phyloP scores from a whole-genome alignment of 2,888 invertebrate genomes.

The Drosophila phalerata region DNA sequence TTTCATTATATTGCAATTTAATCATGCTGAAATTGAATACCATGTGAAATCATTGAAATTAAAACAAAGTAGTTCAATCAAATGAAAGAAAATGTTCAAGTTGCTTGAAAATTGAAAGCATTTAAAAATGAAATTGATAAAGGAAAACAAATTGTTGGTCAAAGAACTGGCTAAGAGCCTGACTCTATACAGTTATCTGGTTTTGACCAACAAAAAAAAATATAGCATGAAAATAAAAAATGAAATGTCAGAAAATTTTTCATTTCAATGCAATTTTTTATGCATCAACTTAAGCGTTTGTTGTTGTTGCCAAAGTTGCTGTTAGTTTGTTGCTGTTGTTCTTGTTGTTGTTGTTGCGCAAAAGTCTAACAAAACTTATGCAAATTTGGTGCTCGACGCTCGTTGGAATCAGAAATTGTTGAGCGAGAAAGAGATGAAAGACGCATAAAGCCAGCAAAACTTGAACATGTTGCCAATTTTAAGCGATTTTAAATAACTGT shows the following conservation, averaged over 20 bases:
- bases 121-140: constrained; percentile 11
- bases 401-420: constrained; percentile 58
- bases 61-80: not conserved
- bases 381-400: constrained; percentile 62
- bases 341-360: constrained; percentile 23
- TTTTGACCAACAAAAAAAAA: not conserved
- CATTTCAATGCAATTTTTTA: constrained; percentile 56
- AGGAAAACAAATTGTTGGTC: constrained; percentile 17
- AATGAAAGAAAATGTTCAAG: constrained; percentile 2
- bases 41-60: not conserved
- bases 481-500: constrained; percentile 73
- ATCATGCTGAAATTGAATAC: not conserved
- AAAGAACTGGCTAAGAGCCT: constrained; percentile 10
- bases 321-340: constrained; percentile 11
- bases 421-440: constrained; percentile 5
- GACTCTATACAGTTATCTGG: constrained; percentile 5
- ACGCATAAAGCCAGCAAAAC: constrained; percentile 25
- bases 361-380: constrained; percentile 67
- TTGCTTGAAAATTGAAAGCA: constrained; percentile 14
- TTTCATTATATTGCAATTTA: not conserved
- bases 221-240: no score
- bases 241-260: constrained; percentile 24
- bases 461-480: constrained; percentile 71
- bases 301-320: constrained; percentile 16
- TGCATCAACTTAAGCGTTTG: constrained; percentile 35